These are phyloP conservation scores for Anaspis maculata DNA, from an alignment of 2,888 invertebrate species.

Conservation along the genomic window DNA sequence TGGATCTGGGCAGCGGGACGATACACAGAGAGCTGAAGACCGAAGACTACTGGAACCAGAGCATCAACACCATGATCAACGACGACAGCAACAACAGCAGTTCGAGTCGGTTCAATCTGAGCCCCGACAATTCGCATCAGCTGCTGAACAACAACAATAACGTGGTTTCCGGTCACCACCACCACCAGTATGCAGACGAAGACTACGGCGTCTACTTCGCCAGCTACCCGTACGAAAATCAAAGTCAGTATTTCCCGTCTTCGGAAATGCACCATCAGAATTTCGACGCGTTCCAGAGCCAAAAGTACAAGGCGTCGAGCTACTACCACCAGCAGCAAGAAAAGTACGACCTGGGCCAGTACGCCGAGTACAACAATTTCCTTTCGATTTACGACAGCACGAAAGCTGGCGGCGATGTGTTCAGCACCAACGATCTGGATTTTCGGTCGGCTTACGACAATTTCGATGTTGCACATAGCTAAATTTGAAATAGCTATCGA, in stretches of 20 bases:
- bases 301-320: conserved; percentile 15
- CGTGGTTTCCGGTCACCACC: conserved; percentile 19
- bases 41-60: conserved; percentile 52
- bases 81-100: conserved; percentile 43
- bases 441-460: too few relatives aligned
- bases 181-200: conserved; percentile 21
- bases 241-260: conserved; percentile 25
- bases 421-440: conserved; percentile 38
- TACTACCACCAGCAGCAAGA: conserved; percentile 21
- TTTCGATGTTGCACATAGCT: too few relatives aligned
- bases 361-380: conserved; percentile 35
- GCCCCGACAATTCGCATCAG: too few relatives aligned
- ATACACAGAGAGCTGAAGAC: conserved; percentile 54
- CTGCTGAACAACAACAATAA: conserved; percentile 38
- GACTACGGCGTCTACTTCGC: conserved; percentile 22
- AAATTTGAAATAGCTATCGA: too few relatives aligned
- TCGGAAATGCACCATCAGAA: conserved; percentile 23
- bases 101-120: conserved; percentile 38
- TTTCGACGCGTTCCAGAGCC: conserved; percentile 20
- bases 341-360: conserved; percentile 33
- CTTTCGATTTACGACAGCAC: conserved; percentile 29
- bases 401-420: conserved; percentile 28
- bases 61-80: conserved; percentile 41
- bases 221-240: conserved; percentile 8
- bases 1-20: conserved; percentile 65